These are phyloP conservation scores for Neotoma lepida DNA, from an alignment of 2,113 vertebrate genomes.

Conservation along the genomic window DNA sequence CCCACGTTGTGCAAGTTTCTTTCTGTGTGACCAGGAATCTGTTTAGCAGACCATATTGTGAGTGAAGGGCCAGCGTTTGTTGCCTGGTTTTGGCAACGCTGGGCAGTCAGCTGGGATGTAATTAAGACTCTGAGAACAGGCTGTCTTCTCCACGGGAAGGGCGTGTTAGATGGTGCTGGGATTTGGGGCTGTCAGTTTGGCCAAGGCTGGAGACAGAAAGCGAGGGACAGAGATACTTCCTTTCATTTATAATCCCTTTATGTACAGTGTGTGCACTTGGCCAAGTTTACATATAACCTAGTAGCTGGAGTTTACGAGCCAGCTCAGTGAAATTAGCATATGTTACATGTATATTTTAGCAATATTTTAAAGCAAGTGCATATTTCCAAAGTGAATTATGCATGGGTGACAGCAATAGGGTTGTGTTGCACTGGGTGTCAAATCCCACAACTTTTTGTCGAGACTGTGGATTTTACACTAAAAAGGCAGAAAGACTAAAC, in stretches of 20 bases:
- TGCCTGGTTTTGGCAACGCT: conserved; percentile 91
- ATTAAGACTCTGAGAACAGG: conserved; percentile 95
- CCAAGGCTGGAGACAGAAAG: conserved; percentile 89
- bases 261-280: conserved; percentile 89
- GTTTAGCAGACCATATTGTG: conserved; percentile 93
- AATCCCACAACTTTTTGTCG: conserved; percentile 96
- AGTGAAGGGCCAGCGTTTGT: conserved; percentile 90
- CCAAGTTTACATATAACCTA: conserved; percentile 90
- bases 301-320: conserved; percentile 87
- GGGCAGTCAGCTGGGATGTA: conserved; percentile 96
- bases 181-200: conserved; percentile 91
- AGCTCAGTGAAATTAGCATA: conserved; percentile 92
- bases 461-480: conserved; percentile 92
- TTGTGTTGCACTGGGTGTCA: conserved; percentile 90
- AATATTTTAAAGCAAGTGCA: conserved; percentile 92
- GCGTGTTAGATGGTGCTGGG: conserved; percentile 97
- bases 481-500: conserved; percentile 93
- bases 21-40: conserved; percentile 85
- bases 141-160: conserved; percentile 96
- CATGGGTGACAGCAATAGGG: conserved; percentile 92
- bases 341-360: conserved; percentile 97
- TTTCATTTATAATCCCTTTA: conserved; percentile 97
- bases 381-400: conserved; percentile 95
- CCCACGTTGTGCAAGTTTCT: conserved; percentile 84
- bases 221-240: conserved; percentile 93